Percentiles rank a stretch among this genome's conserved stretches.
phyloP scores from a whole-genome alignment of 2,113 vertebrate species.

The Neolamprologus longior region DNA sequence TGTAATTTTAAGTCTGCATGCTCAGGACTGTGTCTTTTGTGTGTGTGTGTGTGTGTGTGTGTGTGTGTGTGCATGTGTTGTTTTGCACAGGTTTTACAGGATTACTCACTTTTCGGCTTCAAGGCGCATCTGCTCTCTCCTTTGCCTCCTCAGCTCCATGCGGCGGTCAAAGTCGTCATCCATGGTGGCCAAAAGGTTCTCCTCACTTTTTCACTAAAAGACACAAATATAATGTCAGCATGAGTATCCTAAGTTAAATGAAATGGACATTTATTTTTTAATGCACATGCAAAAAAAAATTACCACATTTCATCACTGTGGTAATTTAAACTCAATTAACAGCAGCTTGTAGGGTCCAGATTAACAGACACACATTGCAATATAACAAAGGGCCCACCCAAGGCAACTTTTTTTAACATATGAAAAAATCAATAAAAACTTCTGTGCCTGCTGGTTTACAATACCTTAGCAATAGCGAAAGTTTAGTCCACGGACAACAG shows the following conservation, averaged over 20 bases:
- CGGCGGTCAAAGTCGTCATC: conserved; percentile 93
- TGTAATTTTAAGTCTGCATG: background rate
- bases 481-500: conserved; percentile 42
- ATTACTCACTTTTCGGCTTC: conserved; percentile 83
- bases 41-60: background rate
- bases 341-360: background rate
- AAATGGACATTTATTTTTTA: background rate
- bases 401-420: background rate
- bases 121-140: conserved; percentile 91
- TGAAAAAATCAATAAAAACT: background rate
- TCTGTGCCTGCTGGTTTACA: background rate
- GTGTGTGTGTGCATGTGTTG: background rate
- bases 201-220: conserved; percentile 37
- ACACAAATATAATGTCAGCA: background rate
- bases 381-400: background rate
- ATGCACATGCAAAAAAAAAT: background rate
- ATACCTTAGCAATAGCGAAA: conserved; percentile 50
- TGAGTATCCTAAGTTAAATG: background rate
- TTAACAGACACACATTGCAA: background rate
- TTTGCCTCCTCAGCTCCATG: conserved; percentile 92
- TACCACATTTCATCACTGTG: background rate
- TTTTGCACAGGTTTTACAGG: background rate
- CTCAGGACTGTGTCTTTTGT: background rate
- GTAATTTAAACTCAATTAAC: background rate
- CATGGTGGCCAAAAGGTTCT: conserved; percentile 69